A percentile compares a stretch with the other conserved stretches of the same genome.
Evolutionary conservation across 2,888 invertebrate genomes (phyloP).

Genomic region (Tipula confusa): DNA sequence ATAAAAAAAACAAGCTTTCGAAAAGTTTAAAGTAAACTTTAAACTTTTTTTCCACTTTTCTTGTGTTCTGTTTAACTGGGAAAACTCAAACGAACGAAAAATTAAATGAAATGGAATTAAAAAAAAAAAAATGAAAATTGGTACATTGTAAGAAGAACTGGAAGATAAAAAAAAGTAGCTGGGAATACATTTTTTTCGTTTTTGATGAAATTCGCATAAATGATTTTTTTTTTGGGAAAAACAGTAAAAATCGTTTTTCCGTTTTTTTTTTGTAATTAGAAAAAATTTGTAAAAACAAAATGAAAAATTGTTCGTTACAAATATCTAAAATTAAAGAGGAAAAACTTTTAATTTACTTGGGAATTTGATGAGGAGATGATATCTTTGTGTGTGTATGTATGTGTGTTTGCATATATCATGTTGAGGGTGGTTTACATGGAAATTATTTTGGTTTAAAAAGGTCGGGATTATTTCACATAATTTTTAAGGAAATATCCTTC

Average conservation of each 20-base stretch:
- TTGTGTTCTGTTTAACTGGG: constrained; percentile 16
- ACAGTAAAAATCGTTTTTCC: background rate
- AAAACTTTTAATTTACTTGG: constrained; percentile 20
- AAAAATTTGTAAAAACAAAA: background rate
- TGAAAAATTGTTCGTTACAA: background rate
- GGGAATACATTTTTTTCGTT: background rate
- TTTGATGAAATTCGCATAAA: constrained; percentile 13
- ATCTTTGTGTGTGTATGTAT: background rate
- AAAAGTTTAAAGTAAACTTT: constrained; percentile 25
- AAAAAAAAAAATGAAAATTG: too few species aligned
- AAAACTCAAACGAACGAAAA: constrained; percentile 20
- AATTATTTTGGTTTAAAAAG: background rate
- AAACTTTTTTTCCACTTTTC: constrained; percentile 1
- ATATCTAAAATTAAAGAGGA: background rate
- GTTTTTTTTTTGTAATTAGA: background rate
- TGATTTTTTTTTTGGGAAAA: background rate
- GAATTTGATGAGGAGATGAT: constrained; percentile 20
- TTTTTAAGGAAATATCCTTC: too few species aligned
- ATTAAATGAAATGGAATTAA: constrained; percentile 7
- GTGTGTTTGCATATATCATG: background rate
- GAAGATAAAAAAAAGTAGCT: background rate
- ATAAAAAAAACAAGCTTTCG: background rate
- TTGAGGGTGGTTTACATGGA: background rate
- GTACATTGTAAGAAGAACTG: background rate
- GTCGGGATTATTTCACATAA: too few species aligned